Base-by-base conservation (phyloP, 2,797 vertebrate genomes). In the Cephalopachus bancanus region DNA sequence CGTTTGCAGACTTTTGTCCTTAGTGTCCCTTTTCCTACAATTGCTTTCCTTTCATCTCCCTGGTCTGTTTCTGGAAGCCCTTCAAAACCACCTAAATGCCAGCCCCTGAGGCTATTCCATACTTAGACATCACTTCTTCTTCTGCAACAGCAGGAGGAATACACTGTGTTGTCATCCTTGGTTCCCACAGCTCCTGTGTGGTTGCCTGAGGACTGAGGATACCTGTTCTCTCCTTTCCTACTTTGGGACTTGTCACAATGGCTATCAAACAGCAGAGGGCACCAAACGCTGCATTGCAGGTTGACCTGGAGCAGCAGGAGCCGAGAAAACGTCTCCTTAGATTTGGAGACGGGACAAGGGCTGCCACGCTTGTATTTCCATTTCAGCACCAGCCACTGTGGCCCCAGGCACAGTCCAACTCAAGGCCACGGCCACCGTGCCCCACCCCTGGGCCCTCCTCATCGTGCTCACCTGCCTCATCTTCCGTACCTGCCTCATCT, bases 361-460 rank as follows among this genome's bases (percentile, higher is more conserved):
- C 22, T 75, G 17, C 59, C 15, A 37, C 14, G 14, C 49, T 19
- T 49, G 1, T 69, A 62, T 49, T 96, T 91, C n/a, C 10, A 7
- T 65, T 85, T 53, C 69, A 96, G 93, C 17, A 10, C 3, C 7
- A 3, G 2, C 33, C 33, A 2, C 3, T 0, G 2, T 0, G 0
- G 5, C 22, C 3, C 1, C 17, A 55, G n/a, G 0, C 6, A 1
- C 17, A 19, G 1, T 10, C 24, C 10, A 1, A 1, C 6, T 0
- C 20, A 2, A 0, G 0, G 26, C 26, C 10, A 0, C 2, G 57
- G 57, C 55, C 55, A 80, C 30, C n/a, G 15, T 2, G 3, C 11
- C 20, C 8, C 24, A 7, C 10, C 55, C 19, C 15, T 60, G 78
- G n/a, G 24, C n/a, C n/a, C 19, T 60, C 12, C 0, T 24, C 8